phyloP scores from a whole-genome alignment of 2,888 invertebrate genomes.

The Ceramica pisi region DNA sequence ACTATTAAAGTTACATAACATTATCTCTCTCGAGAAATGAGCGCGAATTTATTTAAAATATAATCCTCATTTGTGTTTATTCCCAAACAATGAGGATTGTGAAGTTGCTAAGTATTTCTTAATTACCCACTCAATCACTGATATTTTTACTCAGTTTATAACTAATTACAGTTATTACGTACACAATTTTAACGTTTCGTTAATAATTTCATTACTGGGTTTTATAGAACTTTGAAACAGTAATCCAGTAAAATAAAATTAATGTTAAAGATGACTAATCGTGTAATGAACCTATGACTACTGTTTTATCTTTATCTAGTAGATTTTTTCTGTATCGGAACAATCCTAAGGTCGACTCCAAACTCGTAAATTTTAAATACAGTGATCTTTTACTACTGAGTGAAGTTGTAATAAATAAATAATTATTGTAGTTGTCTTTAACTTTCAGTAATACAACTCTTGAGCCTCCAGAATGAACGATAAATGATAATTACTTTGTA shows the following conservation, averaged over 20 bases:
- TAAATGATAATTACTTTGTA: too few relatives aligned
- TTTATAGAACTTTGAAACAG: background rate
- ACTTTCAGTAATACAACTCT: too few relatives aligned
- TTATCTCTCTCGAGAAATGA: constrained; percentile 27
- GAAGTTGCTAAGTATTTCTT: constrained; percentile 53
- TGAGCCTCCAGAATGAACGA: too few relatives aligned
- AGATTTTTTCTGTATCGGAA: too few relatives aligned
- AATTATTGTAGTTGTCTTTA: too few relatives aligned
- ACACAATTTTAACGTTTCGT: background rate
- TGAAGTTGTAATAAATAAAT: too few relatives aligned
- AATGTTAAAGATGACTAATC: background rate
- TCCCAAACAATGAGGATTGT: constrained; percentile 46
- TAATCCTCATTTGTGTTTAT: constrained; percentile 45
- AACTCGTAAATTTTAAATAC: too few relatives aligned
- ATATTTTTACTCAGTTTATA: constrained; percentile 27
- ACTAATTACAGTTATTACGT: constrained; percentile 23
- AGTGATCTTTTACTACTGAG: too few relatives aligned
- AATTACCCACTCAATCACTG: constrained; percentile 54
- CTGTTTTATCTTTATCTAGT: too few relatives aligned
- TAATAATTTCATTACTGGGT: background rate
- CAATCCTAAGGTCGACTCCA: too few relatives aligned
- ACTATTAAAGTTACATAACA: background rate
- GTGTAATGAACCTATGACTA: too few relatives aligned
- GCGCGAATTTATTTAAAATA: constrained; percentile 51
- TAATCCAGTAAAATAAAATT: background rate